Conservation (phyloP, 2,797 vertebrate species). For the Helarctos malayanus region DNA sequence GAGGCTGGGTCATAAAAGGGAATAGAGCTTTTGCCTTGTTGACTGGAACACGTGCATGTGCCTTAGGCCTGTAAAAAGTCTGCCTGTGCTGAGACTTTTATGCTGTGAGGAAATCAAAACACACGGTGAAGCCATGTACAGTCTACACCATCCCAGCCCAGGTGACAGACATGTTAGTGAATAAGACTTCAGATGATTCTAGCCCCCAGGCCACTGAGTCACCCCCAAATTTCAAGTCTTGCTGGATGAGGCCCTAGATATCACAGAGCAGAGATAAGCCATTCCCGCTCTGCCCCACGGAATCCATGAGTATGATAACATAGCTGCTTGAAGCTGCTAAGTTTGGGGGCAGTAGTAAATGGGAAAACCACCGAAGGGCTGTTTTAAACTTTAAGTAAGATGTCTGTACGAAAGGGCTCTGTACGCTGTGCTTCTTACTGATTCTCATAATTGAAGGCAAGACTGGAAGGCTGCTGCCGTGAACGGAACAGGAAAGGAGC, state of each 20-base stretch:
- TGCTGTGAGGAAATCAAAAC: slow-evolving; percentile 31
- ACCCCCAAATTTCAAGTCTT: slow-evolving; percentile 48
- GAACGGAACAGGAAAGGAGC: slow-evolving; percentile 17
- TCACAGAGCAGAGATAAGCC: not conserved
- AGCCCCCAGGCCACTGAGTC: not conserved
- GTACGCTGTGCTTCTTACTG: not conserved
- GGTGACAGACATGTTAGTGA: slow-evolving; percentile 33
- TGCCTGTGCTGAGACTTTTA: not conserved
- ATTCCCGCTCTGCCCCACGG: not conserved
- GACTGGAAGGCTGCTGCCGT: not conserved
- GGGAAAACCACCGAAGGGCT: not conserved
- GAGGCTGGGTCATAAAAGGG: slow-evolving; percentile 45
- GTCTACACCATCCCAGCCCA: not conserved
- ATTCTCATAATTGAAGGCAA: slow-evolving; percentile 56
- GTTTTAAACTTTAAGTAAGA: slow-evolving; percentile 51
- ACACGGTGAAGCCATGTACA: not conserved
- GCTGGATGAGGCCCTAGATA: not conserved
- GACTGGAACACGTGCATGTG: not conserved
- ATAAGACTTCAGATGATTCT: slow-evolving; percentile 46
- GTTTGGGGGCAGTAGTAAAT: not conserved
- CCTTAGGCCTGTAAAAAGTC: not conserved
- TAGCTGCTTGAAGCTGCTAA: not conserved
- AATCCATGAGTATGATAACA: slow-evolving; percentile 41
- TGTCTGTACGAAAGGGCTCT: not conserved
- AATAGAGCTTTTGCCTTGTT: not conserved